Evolutionary conservation across 2,113 vertebrate genomes (phyloP).

Genomic region (Mesitornis unicolor): DNA sequence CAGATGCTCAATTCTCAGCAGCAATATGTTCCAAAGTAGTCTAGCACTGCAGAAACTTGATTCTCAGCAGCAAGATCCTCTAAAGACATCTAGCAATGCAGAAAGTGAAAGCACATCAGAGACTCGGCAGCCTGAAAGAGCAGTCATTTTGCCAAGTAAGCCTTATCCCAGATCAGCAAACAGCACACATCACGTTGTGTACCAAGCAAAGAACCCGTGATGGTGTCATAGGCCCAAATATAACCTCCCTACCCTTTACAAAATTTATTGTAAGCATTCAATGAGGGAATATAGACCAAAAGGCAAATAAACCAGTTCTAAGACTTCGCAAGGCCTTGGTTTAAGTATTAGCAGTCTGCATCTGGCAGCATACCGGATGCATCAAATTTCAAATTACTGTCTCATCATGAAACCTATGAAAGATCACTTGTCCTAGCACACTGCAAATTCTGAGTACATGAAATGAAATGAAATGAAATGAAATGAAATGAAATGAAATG

Average conservation of each 20-base stretch:
- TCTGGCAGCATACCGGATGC: background rate
- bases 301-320: background rate
- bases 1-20: background rate
- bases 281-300: background rate
- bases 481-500: too few species aligned
- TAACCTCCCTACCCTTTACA: background rate
- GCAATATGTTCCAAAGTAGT: background rate
- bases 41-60: background rate
- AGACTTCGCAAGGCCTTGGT: background rate
- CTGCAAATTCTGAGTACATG: background rate
- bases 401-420: background rate
- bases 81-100: background rate
- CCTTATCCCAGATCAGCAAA: slow-evolving; percentile 2
- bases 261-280: background rate
- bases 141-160: background rate
- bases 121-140: background rate
- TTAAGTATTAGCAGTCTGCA: background rate
- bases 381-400: background rate
- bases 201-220: background rate
- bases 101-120: background rate
- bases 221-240: background rate
- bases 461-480: too few species aligned
- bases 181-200: background rate
- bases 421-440: background rate
- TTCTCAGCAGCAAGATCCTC: background rate